phyloP scores from a whole-genome alignment of 1,140 invertebrate genomes.

The Adelges cooleyi region DNA sequence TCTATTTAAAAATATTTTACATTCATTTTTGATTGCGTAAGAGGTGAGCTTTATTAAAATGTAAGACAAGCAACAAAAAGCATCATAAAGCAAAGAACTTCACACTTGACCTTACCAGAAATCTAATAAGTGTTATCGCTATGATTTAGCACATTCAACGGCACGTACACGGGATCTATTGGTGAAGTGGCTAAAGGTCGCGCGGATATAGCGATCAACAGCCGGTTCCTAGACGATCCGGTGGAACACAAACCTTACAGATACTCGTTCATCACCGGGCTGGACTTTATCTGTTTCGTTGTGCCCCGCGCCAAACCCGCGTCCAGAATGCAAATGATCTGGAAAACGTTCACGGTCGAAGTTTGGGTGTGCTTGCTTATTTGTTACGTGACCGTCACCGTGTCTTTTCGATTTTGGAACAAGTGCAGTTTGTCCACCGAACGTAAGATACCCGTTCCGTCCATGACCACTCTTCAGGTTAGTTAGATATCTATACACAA shows the following conservation, averaged over 20 bases:
- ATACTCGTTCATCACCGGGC: background rate
- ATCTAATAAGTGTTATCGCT: too few species aligned
- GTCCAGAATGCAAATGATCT: background rate
- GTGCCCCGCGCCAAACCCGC: background rate
- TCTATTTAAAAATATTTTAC: too few species aligned
- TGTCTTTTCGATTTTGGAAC: background rate
- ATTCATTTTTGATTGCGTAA: too few species aligned
- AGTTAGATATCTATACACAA: too few species aligned
- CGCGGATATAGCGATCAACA: background rate
- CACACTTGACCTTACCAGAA: too few species aligned
- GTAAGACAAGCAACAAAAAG: too few species aligned
- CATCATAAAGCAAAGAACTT: too few species aligned
- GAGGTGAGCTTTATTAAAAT: too few species aligned
- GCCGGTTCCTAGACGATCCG: constrained; percentile 4
- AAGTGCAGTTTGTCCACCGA: background rate
- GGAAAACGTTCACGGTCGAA: constrained; percentile 7
- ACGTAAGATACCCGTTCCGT: background rate
- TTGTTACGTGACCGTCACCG: background rate
- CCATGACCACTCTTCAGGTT: constrained; percentile 14
- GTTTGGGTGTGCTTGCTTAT: background rate
- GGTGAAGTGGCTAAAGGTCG: background rate
- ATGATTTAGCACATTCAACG: background rate
- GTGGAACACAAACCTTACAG: background rate
- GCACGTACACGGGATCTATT: background rate
- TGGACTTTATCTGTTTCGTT: constrained; percentile 16